Conservation (phyloP, 2,113 vertebrate species). For the Pedionomus torquatus region DNA sequence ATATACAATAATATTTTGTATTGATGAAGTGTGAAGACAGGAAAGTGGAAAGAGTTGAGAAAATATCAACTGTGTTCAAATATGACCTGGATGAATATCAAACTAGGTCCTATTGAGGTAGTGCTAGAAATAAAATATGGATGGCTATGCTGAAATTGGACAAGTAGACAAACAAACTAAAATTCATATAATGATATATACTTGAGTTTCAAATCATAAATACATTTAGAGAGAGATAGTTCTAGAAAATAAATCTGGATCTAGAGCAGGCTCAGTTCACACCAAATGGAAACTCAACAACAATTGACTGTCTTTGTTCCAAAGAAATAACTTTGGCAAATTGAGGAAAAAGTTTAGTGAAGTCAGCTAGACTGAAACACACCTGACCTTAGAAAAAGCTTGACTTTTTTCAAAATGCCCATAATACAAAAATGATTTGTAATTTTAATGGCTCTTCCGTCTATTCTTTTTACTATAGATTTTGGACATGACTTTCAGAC, state of each 20-base stretch:
- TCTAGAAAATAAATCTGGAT: neutral
- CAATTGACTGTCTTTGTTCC: neutral
- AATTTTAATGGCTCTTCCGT: neutral
- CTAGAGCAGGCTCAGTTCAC: neutral
- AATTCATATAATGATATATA: neutral
- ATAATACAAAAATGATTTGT: neutral
- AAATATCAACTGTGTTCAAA: neutral
- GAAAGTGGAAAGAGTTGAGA: neutral
- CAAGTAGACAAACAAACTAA: neutral
- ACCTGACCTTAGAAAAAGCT: neutral
- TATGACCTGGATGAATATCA: neutral
- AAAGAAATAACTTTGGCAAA: neutral
- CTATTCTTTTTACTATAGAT: neutral
- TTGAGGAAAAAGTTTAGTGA: neutral
- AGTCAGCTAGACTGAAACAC: neutral
- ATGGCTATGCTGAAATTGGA: neutral
- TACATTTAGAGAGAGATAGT: neutral
- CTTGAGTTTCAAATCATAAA: neutral
- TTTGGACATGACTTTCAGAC: neutral
- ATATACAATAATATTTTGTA: neutral
- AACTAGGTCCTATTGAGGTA: neutral
- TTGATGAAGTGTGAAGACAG: neutral
- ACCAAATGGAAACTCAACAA: neutral
- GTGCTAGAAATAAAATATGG: neutral
- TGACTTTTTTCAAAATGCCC: neutral